Evolutionary conservation across 2,113 vertebrate genomes (phyloP).

Genomic region (Piprites chloris): DNA sequence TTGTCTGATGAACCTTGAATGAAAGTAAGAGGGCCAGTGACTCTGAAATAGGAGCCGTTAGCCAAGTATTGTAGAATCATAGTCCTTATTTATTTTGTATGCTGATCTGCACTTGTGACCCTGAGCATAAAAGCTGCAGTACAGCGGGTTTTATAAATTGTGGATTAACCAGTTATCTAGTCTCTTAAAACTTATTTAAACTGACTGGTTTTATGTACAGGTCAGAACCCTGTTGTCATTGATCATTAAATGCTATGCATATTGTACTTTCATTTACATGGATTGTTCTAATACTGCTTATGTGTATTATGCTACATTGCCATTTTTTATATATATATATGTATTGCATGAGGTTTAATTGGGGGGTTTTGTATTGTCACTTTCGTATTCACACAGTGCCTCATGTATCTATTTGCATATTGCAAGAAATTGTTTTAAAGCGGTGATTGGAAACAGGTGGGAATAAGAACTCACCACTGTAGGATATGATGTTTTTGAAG

Average conservation of each 20-base stretch:
- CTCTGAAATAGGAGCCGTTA: slow-evolving; percentile 12
- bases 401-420: slow-evolving; percentile 62
- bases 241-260: slow-evolving; percentile 48
- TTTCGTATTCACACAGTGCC: slow-evolving; percentile 61
- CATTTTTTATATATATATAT: neutral
- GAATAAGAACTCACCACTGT: neutral
- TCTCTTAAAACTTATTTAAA: slow-evolving; percentile 15
- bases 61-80: slow-evolving; percentile 17
- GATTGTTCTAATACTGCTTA: slow-evolving; percentile 34
- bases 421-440: slow-evolving; percentile 39
- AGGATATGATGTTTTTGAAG: slow-evolving; percentile 38
- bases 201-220: slow-evolving; percentile 8
- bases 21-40: slow-evolving; percentile 44
- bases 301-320: slow-evolving; percentile 25
- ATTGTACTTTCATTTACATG: slow-evolving; percentile 32
- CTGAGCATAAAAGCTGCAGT: slow-evolving; percentile 36
- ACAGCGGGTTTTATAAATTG: slow-evolving; percentile 26
- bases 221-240: slow-evolving; percentile 21
- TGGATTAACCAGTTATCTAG: neutral
- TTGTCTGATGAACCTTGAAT: slow-evolving; percentile 48
- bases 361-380: slow-evolving; percentile 35
- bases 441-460: neutral
- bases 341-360: slow-evolving; percentile 58
- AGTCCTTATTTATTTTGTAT: slow-evolving; percentile 62
- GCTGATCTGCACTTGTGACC: slow-evolving; percentile 33